Conservation (phyloP, 1,140 invertebrate species). For the Cephus cinctus region DNA sequence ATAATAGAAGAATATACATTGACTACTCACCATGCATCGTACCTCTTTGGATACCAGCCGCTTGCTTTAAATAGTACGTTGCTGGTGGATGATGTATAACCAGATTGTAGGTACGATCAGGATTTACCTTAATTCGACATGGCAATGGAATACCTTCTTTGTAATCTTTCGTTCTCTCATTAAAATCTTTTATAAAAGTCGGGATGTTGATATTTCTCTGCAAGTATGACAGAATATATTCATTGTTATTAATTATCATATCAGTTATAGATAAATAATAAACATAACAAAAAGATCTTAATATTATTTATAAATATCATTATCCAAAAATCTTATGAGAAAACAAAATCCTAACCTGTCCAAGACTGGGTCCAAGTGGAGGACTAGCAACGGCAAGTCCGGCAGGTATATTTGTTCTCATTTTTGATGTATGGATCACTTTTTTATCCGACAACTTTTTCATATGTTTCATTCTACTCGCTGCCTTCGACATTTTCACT, state of each 20-base stretch:
- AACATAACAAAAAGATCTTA: background rate
- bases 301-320: constrained; percentile 1
- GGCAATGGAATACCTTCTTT: constrained; percentile 92
- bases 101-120: constrained; percentile 86
- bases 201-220: constrained; percentile 95
- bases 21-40: constrained; percentile 70
- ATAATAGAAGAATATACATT: background rate
- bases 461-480: constrained; percentile 63
- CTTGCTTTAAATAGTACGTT: constrained; percentile 89
- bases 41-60: constrained; percentile 85
- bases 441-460: constrained; percentile 75
- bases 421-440: constrained; percentile 69
- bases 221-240: constrained; percentile 26
- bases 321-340: constrained; percentile 10
- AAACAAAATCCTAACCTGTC: constrained; percentile 68
- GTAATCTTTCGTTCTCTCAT: constrained; percentile 88
- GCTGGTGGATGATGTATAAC: constrained; percentile 82
- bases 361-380: constrained; percentile 87
- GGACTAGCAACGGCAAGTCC: constrained; percentile 84
- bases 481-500: constrained; percentile 76
- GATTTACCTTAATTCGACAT: constrained; percentile 76
- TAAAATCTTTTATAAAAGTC: constrained; percentile 98
- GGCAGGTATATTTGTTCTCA: constrained; percentile 80
- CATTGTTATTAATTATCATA: background rate
- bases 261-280: background rate